Percentiles rank a stretch among this genome's conserved stretches.
Evolutionary conservation across 2,113 vertebrate genomes (phyloP).

Genomic region (Panurus biarmicus): DNA sequence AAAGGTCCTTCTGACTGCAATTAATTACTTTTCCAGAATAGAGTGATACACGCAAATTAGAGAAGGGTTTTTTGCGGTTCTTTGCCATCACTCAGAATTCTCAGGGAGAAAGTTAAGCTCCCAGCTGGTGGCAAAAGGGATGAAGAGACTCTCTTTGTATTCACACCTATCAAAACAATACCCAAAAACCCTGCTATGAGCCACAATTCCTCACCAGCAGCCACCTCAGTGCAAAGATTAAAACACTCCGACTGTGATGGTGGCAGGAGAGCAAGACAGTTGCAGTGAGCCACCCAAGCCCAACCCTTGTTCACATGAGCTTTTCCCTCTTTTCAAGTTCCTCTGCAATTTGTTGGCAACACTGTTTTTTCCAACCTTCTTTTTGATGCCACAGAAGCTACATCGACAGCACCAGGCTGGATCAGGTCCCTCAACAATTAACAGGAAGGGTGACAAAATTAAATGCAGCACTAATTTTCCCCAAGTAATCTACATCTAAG

Average conservation of each 20-base stretch:
- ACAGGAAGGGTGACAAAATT: not conserved
- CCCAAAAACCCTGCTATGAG: not conserved
- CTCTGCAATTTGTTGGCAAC: not conserved
- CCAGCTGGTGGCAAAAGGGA: rapidly evolving
- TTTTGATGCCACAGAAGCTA: not conserved
- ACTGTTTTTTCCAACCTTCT: not conserved
- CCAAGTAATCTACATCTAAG: not conserved
- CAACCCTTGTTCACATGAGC: not conserved
- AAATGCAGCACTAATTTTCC: not conserved
- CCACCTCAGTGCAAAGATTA: not conserved
- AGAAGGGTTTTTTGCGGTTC: not conserved
- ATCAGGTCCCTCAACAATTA: not conserved
- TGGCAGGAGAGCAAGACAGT: not conserved
- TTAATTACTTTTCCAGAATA: not conserved
- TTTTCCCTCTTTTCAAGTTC: not conserved
- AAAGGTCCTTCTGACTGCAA: not conserved
- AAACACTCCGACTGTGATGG: not conserved
- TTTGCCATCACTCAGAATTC: not conserved
- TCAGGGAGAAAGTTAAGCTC: not conserved
- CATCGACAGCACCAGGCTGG: not conserved
- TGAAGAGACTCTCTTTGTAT: not conserved
- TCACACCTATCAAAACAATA: not conserved
- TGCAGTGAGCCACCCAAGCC: not conserved
- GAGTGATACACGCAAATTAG: not conserved
- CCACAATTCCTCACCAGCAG: not conserved